phyloP scores from a whole-genome alignment of 1,140 invertebrate genomes.

The Acromyrmex echinatior region DNA sequence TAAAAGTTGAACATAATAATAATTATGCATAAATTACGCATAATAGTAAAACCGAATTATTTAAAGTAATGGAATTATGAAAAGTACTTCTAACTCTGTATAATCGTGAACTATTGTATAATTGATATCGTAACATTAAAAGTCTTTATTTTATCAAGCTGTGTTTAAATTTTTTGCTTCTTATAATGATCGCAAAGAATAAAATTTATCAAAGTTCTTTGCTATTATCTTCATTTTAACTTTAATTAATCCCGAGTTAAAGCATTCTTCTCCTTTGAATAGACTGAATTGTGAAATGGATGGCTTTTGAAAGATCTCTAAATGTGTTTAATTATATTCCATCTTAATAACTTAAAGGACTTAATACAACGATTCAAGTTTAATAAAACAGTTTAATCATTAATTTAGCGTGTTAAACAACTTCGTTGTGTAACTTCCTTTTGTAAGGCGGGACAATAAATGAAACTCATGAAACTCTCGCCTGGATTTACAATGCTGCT shows the following conservation, averaged over 20 bases:
- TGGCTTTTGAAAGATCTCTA: background rate
- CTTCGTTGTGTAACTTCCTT: background rate
- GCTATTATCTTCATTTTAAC: slow-evolving; percentile 10
- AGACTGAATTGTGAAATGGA: background rate
- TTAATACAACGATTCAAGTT: background rate
- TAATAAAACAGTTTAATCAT: slow-evolving; percentile 6
- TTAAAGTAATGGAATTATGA: slow-evolving; percentile 11
- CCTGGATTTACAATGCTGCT: background rate
- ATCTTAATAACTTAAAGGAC: background rate
- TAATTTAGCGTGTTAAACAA: background rate
- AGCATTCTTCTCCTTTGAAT: background rate
- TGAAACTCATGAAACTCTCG: background rate
- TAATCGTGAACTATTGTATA: background rate
- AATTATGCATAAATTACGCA: background rate
- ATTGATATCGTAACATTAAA: background rate
- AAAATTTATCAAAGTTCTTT: background rate
- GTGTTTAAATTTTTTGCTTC: background rate
- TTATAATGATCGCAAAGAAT: background rate
- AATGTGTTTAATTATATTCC: background rate
- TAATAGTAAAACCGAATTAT: background rate
- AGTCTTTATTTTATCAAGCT: slow-evolving; percentile 4
- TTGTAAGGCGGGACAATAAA: slow-evolving; percentile 11
- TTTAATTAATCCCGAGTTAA: slow-evolving; percentile 18
- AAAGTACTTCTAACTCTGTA: background rate
- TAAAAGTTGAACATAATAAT: background rate